phyloP scores from a whole-genome alignment of 2,113 vertebrate genomes.

The Bostrychus sinensis region DNA sequence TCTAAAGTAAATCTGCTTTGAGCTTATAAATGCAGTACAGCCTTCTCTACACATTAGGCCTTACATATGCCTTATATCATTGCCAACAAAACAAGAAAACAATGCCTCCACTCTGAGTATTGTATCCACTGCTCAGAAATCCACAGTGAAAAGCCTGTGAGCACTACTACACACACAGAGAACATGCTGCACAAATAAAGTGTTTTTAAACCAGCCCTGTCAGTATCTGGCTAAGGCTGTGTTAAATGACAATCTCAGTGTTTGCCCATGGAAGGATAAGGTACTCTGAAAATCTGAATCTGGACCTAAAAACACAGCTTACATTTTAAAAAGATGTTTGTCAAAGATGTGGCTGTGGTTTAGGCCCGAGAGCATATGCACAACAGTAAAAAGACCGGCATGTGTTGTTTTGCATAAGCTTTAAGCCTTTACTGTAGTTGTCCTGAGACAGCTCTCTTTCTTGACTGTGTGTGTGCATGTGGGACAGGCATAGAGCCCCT shows the following conservation, averaged over 20 bases:
- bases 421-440: too few species aligned
- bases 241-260: not conserved
- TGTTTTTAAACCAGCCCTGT: not conserved
- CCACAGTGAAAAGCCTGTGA: too few species aligned
- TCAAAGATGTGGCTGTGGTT: not conserved
- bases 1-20: too few species aligned
- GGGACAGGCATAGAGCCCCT: conserved; percentile 36
- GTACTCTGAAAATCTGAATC: not conserved
- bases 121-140: too few species aligned
- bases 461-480: conserved; percentile 18
- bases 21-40: too few species aligned
- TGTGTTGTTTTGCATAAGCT: conserved; percentile 52
- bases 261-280: not conserved
- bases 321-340: not conserved
- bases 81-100: not conserved
- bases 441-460: conserved; percentile 21
- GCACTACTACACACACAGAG: not conserved
- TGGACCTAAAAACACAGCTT: not conserved
- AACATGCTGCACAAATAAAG: not conserved
- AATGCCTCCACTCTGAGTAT: too few species aligned
- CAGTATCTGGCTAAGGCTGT: not conserved
- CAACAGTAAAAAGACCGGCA: conserved; percentile 12
- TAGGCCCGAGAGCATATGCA: not conserved
- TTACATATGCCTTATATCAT: too few species aligned
- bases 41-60: not conserved